phyloP scores from a whole-genome alignment of 2,888 invertebrate species.

The Drosophila emarginata region DNA sequence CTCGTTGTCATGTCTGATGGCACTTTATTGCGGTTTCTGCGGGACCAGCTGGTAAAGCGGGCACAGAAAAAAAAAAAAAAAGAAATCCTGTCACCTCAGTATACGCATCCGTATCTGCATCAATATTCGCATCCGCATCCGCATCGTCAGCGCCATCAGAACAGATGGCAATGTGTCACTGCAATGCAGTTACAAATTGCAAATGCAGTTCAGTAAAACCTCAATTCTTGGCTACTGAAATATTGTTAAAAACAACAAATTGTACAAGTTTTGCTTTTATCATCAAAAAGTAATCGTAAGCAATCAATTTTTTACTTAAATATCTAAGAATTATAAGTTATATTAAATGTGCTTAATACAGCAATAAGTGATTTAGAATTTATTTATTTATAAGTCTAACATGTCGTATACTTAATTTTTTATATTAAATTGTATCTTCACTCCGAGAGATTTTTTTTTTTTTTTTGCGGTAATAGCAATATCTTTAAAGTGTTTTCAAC shows the following conservation, averaged over 20 bases:
- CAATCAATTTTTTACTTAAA: too few relatives aligned
- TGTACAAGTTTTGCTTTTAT: too few relatives aligned
- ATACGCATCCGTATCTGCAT: neutral
- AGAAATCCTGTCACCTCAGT: neutral
- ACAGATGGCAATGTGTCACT: slow-evolving; percentile 5
- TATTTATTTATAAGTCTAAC: neutral
- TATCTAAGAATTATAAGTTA: too few relatives aligned
- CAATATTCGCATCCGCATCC: neutral
- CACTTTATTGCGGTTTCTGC: slow-evolving; percentile 1
- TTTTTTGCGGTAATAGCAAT: neutral
- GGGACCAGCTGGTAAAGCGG: neutral
- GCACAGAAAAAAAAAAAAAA: neutral
- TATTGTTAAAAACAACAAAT: neutral
- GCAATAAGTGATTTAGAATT: too few relatives aligned
- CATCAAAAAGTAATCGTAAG: too few relatives aligned
- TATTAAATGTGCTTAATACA: too few relatives aligned
- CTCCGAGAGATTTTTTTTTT: too few relatives aligned
- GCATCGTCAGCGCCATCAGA: neutral
- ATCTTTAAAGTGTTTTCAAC: neutral
- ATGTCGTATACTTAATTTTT: neutral
- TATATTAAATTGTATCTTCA: too few relatives aligned
- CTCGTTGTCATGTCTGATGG: neutral
- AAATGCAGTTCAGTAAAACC: neutral
- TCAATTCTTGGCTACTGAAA: neutral
- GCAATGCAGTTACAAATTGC: slow-evolving; percentile 8